Conservation (phyloP, 2,113 vertebrate species). For the Fregetta grallaria region DNA sequence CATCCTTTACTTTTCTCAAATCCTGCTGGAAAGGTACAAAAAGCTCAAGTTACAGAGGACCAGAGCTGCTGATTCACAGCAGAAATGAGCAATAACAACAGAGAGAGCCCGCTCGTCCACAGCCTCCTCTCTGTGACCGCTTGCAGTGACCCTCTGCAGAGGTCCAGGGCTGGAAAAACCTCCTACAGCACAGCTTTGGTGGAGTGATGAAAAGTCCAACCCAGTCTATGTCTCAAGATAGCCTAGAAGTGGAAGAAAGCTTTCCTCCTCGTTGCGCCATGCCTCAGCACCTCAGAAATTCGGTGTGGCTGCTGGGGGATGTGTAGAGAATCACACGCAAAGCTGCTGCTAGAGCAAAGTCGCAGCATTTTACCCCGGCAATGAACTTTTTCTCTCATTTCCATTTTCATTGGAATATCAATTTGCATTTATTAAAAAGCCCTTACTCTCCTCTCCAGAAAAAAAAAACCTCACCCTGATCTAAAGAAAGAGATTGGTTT, state of each 20-base stretch:
- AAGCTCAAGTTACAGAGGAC: not conserved
- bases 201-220: not conserved
- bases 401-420: slow-evolving; percentile 57
- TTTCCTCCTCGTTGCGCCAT: not conserved
- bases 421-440: slow-evolving; percentile 65
- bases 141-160: not conserved
- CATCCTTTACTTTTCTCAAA: not conserved
- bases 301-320: not conserved
- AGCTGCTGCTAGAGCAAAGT: not conserved
- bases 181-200: not conserved
- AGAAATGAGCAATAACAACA: not conserved
- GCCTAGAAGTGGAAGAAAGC: not conserved
- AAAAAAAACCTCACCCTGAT: not conserved
- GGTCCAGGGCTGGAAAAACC: not conserved
- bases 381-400: slow-evolving; percentile 57
- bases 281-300: not conserved
- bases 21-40: not conserved
- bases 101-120: not conserved
- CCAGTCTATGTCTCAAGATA: not conserved
- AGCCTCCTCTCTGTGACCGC: not conserved
- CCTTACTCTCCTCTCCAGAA: slow-evolving; percentile 3
- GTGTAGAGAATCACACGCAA: not conserved
- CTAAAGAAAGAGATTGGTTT: slow-evolving; percentile 58
- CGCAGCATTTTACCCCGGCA: not conserved
- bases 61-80: not conserved